phyloP scores from a whole-genome alignment of 2,888 invertebrate genomes.

The Gymnocheta viridis region DNA sequence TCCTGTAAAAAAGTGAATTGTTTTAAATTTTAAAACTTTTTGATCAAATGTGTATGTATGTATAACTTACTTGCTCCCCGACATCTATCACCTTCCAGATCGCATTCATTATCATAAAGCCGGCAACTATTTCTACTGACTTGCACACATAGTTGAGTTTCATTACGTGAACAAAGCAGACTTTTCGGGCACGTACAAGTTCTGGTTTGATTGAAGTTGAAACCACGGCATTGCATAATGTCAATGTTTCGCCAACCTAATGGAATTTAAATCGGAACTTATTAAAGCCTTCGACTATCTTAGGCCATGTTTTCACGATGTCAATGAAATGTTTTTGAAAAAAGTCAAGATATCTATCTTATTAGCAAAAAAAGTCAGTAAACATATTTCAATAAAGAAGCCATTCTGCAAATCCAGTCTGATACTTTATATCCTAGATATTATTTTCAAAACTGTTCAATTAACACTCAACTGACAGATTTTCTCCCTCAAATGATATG shows the following conservation, averaged over 20 bases:
- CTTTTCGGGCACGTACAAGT: constrained; percentile 51
- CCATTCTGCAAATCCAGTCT: no score
- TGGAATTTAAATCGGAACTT: neutral
- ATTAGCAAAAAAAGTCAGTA: no score
- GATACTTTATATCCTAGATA: neutral
- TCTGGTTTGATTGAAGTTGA: constrained; percentile 38
- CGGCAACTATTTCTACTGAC: constrained; percentile 36
- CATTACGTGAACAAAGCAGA: constrained; percentile 40
- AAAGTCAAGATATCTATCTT: no score
- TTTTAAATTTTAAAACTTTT: neutral
- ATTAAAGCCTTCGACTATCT: neutral
- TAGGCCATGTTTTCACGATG: no score
- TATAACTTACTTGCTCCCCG: constrained; percentile 39
- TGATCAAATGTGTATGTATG: neutral
- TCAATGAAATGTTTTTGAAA: no score
- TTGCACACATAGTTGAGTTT: constrained; percentile 45
- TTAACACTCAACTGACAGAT: neutral
- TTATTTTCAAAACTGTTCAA: neutral
- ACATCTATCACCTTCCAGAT: constrained; percentile 47
- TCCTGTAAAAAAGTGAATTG: neutral
- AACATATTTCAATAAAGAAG: no score
- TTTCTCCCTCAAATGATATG: neutral
- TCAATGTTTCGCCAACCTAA: constrained; percentile 56
- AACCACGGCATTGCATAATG: constrained; percentile 50
- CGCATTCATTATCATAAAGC: constrained; percentile 50